Evolutionary conservation across 2,888 invertebrate genomes (phyloP).

Genomic region (Xestia rhomboidea): DNA sequence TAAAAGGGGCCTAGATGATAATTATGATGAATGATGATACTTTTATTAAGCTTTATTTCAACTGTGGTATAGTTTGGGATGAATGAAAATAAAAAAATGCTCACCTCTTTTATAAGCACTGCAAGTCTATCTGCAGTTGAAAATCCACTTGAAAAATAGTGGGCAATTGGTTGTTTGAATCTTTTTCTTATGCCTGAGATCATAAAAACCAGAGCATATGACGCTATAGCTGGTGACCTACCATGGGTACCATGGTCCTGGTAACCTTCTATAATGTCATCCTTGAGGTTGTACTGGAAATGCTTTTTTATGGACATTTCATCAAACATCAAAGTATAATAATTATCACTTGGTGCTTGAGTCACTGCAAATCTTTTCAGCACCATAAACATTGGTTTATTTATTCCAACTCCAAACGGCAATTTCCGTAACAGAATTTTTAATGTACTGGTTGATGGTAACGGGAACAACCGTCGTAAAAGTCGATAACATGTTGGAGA

Average conservation of each 20-base stretch:
- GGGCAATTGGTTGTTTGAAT: background rate
- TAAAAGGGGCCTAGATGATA: background rate
- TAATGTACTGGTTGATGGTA: background rate
- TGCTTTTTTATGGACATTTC: constrained; percentile 27
- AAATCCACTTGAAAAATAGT: constrained; percentile 9
- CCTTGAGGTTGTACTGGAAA: constrained; percentile 9
- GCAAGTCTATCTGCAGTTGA: constrained; percentile 13
- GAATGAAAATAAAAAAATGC: background rate
- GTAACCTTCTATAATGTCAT: constrained; percentile 17
- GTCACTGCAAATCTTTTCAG: constrained; percentile 9
- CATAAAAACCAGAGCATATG: constrained; percentile 9
- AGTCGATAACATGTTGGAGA: constrained; percentile 9
- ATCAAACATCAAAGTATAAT: constrained; percentile 22
- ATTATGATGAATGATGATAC: background rate
- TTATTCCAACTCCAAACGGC: background rate
- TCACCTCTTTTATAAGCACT: background rate
- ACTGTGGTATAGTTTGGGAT: background rate
- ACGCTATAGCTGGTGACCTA: constrained; percentile 16
- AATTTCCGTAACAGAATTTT: background rate
- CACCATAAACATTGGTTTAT: constrained; percentile 7
- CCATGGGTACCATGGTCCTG: constrained; percentile 21
- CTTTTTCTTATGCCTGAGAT: constrained; percentile 2
- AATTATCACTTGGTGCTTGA: constrained; percentile 10
- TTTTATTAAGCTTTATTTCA: constrained; percentile 2
- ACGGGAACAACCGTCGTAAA: constrained; percentile 1